Evolutionary conservation across 2,797 vertebrate species (phyloP).

Genomic region (Sebastes vulpes): DNA sequence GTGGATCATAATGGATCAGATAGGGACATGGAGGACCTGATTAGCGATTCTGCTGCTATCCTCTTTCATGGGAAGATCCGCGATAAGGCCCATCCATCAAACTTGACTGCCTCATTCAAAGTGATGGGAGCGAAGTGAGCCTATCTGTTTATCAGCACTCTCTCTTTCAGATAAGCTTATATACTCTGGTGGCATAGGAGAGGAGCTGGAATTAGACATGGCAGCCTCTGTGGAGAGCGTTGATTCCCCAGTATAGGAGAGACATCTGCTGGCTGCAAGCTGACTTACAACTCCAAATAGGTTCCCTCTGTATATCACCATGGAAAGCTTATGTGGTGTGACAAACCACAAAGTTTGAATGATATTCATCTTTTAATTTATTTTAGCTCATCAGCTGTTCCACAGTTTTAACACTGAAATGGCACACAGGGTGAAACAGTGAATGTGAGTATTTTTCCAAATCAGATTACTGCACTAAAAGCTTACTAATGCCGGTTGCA

Average conservation of each 20-base stretch:
- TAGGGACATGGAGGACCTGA: slow-evolving; percentile 46
- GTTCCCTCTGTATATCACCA: not conserved
- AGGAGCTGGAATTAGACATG: slow-evolving; percentile 24
- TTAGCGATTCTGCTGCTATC: slow-evolving; percentile 55
- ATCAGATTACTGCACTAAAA: not conserved
- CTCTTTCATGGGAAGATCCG: slow-evolving; percentile 46
- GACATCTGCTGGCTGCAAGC: slow-evolving; percentile 78
- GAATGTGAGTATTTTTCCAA: not conserved
- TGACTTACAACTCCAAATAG: slow-evolving; percentile 43
- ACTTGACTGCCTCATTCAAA: slow-evolving; percentile 59
- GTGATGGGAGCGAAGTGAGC: slow-evolving; percentile 48
- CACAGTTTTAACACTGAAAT: not conserved
- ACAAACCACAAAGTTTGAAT: not conserved
- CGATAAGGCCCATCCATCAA: slow-evolving; percentile 76
- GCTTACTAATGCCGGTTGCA: not conserved
- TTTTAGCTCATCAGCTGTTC: not conserved
- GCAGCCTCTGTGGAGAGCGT: not conserved
- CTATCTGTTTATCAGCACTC: slow-evolving; percentile 62
- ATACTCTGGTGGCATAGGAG: slow-evolving; percentile 14
- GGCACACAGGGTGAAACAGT: not conserved
- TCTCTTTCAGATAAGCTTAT: slow-evolving; percentile 51
- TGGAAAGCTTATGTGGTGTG: not conserved
- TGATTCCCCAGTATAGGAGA: slow-evolving; percentile 61
- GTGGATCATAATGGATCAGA: slow-evolving; percentile 65
- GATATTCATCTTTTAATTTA: not conserved